Conservation (phyloP, 2,113 vertebrate genomes). For the Eidolon helvum region DNA sequence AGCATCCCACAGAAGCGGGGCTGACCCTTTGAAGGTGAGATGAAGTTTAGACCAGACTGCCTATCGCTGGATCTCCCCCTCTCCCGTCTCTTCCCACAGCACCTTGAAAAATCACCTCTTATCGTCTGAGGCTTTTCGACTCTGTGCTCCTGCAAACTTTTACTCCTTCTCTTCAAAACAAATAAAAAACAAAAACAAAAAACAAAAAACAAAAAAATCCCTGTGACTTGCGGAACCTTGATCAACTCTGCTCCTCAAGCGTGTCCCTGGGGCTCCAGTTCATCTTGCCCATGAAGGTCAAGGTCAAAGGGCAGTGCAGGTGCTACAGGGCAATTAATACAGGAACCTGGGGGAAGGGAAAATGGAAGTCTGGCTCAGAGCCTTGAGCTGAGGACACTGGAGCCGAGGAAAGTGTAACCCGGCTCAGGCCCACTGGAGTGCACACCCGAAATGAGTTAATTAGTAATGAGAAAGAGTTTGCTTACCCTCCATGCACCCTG, state of each 20-base stretch:
- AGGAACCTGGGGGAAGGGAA: background rate
- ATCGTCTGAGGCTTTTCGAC: background rate
- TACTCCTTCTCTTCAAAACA: background rate
- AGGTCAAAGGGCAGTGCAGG: background rate
- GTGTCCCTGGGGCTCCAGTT: background rate
- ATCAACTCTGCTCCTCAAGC: background rate
- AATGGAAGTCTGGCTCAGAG: background rate
- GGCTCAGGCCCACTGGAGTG: background rate
- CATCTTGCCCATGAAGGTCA: background rate
- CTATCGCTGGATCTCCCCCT: background rate
- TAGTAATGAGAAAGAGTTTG: background rate
- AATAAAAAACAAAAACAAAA: background rate
- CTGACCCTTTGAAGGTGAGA: background rate
- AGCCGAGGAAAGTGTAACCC: background rate
- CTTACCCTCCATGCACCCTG: background rate
- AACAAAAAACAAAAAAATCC: background rate
- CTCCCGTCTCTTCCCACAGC: background rate
- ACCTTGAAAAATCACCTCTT: background rate
- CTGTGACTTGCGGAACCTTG: background rate
- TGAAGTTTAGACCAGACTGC: background rate
- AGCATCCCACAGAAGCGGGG: background rate
- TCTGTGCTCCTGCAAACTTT: background rate
- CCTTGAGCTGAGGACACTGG: rapidly evolving
- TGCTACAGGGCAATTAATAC: background rate
- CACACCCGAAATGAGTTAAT: background rate